Conservation (phyloP, 2,797 vertebrate species). For the Periophthalmus magnuspinnatus region DNA sequence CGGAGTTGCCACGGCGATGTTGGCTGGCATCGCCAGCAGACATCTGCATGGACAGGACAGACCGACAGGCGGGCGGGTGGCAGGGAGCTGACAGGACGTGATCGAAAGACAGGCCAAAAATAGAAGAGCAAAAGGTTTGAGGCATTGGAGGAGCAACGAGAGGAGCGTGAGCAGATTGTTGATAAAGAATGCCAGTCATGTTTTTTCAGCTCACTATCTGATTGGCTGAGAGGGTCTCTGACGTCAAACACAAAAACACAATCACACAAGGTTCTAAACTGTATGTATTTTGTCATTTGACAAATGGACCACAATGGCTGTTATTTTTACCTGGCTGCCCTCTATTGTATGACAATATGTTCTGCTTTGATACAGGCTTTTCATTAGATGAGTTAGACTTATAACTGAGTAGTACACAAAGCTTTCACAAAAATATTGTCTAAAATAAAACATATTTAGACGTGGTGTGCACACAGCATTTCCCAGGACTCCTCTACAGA, state of each 20-base stretch:
- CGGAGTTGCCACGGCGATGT: constrained; percentile 9
- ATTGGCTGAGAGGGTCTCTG: constrained; percentile 22
- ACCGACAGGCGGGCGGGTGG: not conserved
- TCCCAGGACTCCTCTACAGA: not conserved
- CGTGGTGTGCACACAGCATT: not conserved
- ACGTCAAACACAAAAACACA: constrained; percentile 24
- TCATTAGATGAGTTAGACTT: not conserved
- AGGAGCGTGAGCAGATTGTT: constrained; percentile 30
- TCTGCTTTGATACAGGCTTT: not conserved
- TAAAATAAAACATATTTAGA: not conserved
- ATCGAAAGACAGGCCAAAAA: constrained; percentile 32
- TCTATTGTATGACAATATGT: not conserved
- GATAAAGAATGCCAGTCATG: constrained; percentile 25
- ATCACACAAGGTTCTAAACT: not conserved
- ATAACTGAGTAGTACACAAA: not conserved
- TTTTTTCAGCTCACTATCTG: constrained; percentile 13
- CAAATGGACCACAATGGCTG: not conserved
- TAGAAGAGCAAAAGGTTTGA: constrained; percentile 24
- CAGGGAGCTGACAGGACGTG: constrained; percentile 25
- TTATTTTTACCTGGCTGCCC: not conserved
- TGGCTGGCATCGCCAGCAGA: constrained; percentile 1
- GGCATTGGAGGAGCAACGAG: constrained; percentile 7
- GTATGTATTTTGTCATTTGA: not conserved
- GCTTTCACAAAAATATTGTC: not conserved
- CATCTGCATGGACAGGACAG: not conserved